Percentiles rank a stretch among this genome's conserved stretches.
Evolutionary conservation across 2,797 vertebrate species (phyloP).

Genomic region (Decapterus maruadsi): DNA sequence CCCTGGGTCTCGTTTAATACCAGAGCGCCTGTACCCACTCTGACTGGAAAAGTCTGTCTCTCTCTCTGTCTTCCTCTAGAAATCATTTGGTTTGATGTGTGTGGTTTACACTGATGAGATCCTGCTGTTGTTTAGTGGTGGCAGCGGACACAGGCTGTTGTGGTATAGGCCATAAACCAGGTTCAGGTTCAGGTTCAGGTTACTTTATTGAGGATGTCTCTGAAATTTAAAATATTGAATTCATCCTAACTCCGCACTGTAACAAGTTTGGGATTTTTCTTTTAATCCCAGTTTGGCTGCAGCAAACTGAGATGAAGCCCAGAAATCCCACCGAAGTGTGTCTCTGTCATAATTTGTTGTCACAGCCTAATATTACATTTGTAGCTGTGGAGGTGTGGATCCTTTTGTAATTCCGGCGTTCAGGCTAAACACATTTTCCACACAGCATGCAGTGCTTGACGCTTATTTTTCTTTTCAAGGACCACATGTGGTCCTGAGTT

Average conservation of each 20-base stretch:
- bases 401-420: conserved; percentile 18
- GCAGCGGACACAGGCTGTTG: background rate
- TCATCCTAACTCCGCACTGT: background rate
- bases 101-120: conserved; percentile 11
- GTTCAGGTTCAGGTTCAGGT: too few species aligned
- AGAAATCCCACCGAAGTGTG: background rate
- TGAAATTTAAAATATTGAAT: background rate
- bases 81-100: conserved; percentile 6
- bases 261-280: background rate
- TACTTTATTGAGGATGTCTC: too few species aligned
- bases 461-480: background rate
- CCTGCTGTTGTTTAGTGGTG: background rate
- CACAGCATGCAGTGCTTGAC: conserved; percentile 11
- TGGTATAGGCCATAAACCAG: background rate
- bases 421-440: conserved; percentile 36
- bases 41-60: background rate
- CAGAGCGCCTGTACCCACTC: too few species aligned
- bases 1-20: too few species aligned
- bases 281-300: background rate
- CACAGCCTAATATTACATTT: conserved; percentile 16
- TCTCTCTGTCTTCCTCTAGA: background rate
- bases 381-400: conserved; percentile 23
- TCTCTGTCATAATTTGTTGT: background rate
- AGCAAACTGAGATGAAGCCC: background rate
- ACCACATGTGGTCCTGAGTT: background rate